Percentiles rank a stretch among this genome's conserved stretches.
Evolutionary conservation across 2,797 vertebrate genomes (phyloP).

Genomic region (Acanthornis magna): DNA sequence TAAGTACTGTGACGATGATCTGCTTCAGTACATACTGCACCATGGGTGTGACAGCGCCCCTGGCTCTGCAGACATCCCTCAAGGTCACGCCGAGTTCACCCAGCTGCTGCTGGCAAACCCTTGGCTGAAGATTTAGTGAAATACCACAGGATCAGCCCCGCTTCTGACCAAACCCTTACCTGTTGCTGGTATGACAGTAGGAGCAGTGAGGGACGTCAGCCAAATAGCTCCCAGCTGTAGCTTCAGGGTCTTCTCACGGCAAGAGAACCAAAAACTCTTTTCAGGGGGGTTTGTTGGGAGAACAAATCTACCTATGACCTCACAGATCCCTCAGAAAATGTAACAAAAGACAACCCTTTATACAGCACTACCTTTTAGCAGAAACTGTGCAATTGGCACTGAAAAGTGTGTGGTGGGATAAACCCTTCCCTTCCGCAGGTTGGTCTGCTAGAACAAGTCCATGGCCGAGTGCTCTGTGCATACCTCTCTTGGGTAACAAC

Average conservation of each 20-base stretch:
- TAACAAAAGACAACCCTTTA: background rate
- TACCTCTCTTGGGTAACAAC: conserved; percentile 45
- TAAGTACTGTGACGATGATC: background rate
- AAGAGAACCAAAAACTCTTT: background rate
- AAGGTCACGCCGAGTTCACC: background rate
- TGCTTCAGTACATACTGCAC: background rate
- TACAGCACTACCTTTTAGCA: background rate
- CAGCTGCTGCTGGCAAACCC: background rate
- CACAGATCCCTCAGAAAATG: background rate
- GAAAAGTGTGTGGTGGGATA: background rate
- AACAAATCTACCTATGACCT: background rate
- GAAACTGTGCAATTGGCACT: background rate
- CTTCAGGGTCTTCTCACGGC: background rate
- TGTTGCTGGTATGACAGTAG: background rate
- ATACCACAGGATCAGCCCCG: background rate
- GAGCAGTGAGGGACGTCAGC: rapidly evolving
- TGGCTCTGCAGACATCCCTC: background rate
- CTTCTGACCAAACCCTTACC: background rate
- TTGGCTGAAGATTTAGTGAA: background rate
- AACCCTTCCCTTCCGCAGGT: background rate
- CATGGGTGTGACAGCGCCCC: background rate
- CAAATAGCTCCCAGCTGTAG: background rate
- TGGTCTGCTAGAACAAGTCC: conserved; percentile 24
- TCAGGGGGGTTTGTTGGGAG: background rate
- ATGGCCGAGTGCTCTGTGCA: background rate